These are phyloP conservation scores for Myotis vivesi DNA, from an alignment of 2,797 vertebrate genomes.

Conservation along the genomic window DNA sequence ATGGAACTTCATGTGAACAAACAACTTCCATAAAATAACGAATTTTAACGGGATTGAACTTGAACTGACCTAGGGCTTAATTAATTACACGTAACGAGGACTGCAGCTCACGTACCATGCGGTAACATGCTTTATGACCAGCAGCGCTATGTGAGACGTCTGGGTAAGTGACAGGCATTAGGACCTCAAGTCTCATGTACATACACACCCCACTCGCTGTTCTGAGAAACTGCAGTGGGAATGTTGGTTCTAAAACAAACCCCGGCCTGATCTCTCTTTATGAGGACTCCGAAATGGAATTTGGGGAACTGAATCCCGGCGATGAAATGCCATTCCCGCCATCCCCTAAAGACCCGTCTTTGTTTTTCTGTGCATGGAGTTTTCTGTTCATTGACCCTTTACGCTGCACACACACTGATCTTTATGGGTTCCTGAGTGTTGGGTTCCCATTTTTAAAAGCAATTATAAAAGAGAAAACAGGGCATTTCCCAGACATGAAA, in stretches of 20 bases:
- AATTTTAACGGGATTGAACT: constrained; percentile 28
- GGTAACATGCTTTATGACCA: not conserved
- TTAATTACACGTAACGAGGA: not conserved
- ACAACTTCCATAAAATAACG: constrained; percentile 47
- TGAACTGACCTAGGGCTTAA: constrained; percentile 31
- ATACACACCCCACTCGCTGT: not conserved
- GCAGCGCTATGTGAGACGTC: not conserved
- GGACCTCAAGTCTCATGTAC: not conserved
- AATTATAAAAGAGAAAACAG: constrained; percentile 52
- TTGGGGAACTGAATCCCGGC: not conserved
- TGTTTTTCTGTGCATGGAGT: not conserved
- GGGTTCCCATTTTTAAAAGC: constrained; percentile 34
- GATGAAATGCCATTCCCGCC: not conserved
- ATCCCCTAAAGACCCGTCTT: not conserved
- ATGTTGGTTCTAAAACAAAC: not conserved
- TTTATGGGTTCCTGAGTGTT: constrained; percentile 19
- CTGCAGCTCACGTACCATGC: not conserved
- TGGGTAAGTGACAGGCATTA: not conserved
- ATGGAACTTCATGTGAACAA: constrained; percentile 25
- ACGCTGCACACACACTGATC: not conserved
- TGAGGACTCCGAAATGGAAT: not conserved
- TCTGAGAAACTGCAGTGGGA: constrained; percentile 5
- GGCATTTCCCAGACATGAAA: constrained; percentile 43
- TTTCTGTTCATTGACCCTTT: constrained; percentile 19
- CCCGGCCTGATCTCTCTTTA: not conserved